These are phyloP conservation scores for Coranthus polyacanthus DNA, from an alignment of 2,797 vertebrate species.

Conservation along the genomic window DNA sequence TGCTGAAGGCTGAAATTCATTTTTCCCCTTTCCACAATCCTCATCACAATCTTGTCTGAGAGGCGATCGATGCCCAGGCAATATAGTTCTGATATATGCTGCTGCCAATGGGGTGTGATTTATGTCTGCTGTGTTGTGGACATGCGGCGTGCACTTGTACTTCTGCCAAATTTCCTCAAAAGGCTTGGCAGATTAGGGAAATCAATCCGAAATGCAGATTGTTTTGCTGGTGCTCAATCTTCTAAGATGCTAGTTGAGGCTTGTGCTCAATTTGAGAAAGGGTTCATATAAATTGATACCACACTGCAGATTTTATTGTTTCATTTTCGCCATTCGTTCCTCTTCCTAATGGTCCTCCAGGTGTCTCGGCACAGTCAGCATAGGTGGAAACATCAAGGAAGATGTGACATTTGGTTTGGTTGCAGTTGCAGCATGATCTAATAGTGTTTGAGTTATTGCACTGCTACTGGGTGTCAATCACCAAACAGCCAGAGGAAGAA, in stretches of 20 bases:
- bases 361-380: constrained; percentile 8
- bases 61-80: constrained; percentile 66
- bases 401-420: not conserved
- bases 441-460: not conserved
- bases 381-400: not conserved
- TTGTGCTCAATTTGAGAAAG: not conserved
- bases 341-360: not conserved
- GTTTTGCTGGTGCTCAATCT: not conserved
- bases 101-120: constrained; percentile 64
- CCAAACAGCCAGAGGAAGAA: constrained; percentile 9
- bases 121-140: constrained; percentile 46
- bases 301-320: constrained; percentile 13
- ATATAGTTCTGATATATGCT: constrained; percentile 67
- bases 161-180: constrained; percentile 35
- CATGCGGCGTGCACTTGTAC: constrained; percentile 24
- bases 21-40: constrained; percentile 49
- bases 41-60: constrained; percentile 63
- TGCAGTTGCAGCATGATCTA: not conserved
- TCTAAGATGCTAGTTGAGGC: not conserved
- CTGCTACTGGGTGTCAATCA: not conserved
- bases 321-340: not conserved
- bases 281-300: not conserved
- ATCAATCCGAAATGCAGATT: constrained; percentile 27
- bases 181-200: constrained; percentile 20
- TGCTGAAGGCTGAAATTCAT: constrained; percentile 52